A percentile compares a stretch with the other conserved stretches of the same genome.
These are phyloP conservation scores for Smutsia gigantea DNA, from an alignment of 2,797 vertebrate genomes.

Conservation along the genomic window DNA sequence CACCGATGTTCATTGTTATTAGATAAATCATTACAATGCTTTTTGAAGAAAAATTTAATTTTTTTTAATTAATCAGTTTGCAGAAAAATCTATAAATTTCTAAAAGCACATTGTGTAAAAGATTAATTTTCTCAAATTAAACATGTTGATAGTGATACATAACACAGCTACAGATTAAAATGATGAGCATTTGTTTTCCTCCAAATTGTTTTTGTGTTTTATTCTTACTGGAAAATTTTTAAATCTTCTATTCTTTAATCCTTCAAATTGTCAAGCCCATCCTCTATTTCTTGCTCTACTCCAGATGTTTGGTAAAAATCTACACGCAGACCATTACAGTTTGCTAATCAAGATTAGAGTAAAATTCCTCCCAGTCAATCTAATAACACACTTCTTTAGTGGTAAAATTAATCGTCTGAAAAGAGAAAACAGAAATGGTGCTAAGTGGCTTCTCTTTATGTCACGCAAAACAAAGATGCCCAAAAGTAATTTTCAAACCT, in stretches of 20 bases:
- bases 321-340: background rate
- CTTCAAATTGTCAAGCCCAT: background rate
- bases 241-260: background rate
- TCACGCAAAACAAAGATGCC: background rate
- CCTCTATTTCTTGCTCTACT: background rate
- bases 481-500: background rate
- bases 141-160: background rate
- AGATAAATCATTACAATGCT: background rate
- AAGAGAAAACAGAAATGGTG: background rate
- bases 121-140: background rate
- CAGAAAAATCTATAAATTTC: background rate
- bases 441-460: background rate
- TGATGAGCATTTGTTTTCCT: background rate
- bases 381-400: background rate
- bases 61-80: background rate
- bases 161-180: background rate
- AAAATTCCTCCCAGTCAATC: background rate
- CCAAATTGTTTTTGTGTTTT: background rate
- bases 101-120: background rate
- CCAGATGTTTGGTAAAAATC: background rate
- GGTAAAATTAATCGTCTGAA: background rate
- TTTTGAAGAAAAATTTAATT: background rate
- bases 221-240: background rate
- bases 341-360: background rate
- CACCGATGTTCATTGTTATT: background rate